Conservation (phyloP, 2,113 vertebrate genomes). For the Girardinichthys multiradiatus region DNA sequence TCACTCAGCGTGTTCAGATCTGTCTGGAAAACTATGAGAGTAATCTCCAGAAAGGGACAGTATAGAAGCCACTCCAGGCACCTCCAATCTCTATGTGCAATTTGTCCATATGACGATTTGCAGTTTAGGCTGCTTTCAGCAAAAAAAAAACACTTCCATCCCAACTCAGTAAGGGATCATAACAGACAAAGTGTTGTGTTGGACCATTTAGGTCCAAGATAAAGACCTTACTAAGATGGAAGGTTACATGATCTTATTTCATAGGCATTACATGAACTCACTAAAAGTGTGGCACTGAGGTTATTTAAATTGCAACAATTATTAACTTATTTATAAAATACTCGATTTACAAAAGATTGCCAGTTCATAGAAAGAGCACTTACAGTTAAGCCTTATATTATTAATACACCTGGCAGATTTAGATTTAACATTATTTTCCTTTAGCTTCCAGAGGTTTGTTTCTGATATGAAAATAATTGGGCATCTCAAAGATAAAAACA, state of each 20-base stretch:
- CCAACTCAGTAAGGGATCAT: neutral
- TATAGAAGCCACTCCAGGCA: slow-evolving; percentile 22
- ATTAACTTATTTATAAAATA: neutral
- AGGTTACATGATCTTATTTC: neutral
- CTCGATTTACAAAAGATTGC: neutral
- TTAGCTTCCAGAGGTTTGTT: no score
- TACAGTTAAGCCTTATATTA: no score
- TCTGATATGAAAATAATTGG: no score
- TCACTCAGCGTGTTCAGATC: slow-evolving; percentile 79
- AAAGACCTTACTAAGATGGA: no score
- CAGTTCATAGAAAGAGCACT: no score
- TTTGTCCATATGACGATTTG: neutral
- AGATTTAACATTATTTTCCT: no score
- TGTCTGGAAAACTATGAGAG: slow-evolving; percentile 87
- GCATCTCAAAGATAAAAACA: no score
- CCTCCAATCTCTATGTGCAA: neutral
- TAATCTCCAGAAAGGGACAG: slow-evolving; percentile 77
- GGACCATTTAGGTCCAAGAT: neutral
- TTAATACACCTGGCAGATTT: no score
- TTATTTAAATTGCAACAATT: no score
- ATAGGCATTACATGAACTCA: no score
- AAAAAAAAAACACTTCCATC: no score
- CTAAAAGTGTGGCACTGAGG: neutral
- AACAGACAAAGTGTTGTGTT: neutral
- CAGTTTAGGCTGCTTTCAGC: neutral